phyloP scores from a whole-genome alignment of 2,797 vertebrate genomes.

The Hipposideros larvatus region DNA sequence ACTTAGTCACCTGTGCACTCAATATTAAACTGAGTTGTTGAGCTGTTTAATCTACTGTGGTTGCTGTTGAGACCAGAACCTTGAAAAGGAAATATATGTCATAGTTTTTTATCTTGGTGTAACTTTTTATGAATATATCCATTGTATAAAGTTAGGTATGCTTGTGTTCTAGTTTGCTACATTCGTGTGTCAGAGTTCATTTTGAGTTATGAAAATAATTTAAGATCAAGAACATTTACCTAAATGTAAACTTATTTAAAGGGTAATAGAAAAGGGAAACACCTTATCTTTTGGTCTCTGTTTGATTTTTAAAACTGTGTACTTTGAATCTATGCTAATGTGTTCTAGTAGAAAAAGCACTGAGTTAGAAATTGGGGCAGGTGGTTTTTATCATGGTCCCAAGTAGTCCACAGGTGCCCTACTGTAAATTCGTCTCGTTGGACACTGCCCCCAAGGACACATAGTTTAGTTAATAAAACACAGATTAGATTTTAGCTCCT shows the following conservation, averaged over 20 bases:
- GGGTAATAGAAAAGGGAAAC: not conserved
- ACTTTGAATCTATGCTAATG: not conserved
- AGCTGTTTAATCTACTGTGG: not conserved
- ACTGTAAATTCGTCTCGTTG: not conserved
- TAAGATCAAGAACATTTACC: slow-evolving; percentile 20
- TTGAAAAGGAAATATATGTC: not conserved
- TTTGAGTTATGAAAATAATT: slow-evolving; percentile 29
- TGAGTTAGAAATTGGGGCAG: not conserved
- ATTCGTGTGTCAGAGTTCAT: not conserved
- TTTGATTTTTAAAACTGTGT: slow-evolving; percentile 36
- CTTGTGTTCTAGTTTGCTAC: not conserved
- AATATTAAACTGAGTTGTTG: not conserved
- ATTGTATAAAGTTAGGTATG: not conserved
- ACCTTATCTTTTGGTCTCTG: not conserved
- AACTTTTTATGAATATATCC: slow-evolving; percentile 21
- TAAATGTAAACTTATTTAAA: not conserved
- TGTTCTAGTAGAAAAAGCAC: not conserved
- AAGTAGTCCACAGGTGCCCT: not conserved
- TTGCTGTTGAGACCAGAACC: slow-evolving; percentile 24
- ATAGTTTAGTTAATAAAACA: not conserved
- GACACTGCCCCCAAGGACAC: not conserved
- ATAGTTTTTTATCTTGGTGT: not conserved
- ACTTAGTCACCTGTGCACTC: not conserved
- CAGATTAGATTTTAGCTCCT: not conserved
- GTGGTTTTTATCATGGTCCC: not conserved